Percentiles rank a stretch among this genome's conserved stretches.
phyloP scores from a whole-genome alignment of 2,797 vertebrate species.

The Coregonus sp. region DNA sequence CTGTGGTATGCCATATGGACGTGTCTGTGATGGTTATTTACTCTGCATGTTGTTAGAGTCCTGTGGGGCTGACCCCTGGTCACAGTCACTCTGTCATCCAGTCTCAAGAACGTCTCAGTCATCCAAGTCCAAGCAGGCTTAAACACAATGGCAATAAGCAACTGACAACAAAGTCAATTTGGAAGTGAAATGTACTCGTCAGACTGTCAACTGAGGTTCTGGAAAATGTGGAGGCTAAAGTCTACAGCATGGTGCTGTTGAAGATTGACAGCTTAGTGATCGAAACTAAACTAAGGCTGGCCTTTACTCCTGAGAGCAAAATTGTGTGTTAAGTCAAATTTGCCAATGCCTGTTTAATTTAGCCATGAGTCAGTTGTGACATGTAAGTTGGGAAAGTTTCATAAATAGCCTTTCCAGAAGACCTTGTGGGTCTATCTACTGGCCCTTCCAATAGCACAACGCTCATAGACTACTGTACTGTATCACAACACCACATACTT shows the following conservation, averaged over 20 bases:
- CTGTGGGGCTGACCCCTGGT: neutral
- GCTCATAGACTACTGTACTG: too few relatives aligned
- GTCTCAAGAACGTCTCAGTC: neutral
- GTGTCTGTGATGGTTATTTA: constrained; percentile 23
- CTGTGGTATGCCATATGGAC: constrained; percentile 28
- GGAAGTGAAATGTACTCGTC: neutral
- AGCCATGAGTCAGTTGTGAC: neutral
- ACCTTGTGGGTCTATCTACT: too few relatives aligned
- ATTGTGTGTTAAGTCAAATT: too few relatives aligned
- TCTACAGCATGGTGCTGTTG: neutral
- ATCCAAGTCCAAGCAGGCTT: neutral
- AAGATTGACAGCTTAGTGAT: too few relatives aligned
- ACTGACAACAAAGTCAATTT: neutral
- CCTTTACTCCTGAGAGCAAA: too few relatives aligned
- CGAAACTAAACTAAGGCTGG: too few relatives aligned
- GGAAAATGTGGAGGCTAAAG: neutral
- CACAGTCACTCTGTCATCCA: constrained; percentile 1
- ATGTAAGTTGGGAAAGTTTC: neutral
- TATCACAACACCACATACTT: neutral
- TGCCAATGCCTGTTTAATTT: too few relatives aligned
- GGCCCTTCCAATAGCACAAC: too few relatives aligned
- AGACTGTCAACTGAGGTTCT: neutral
- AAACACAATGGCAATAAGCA: neutral
- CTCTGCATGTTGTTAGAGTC: constrained; percentile 8
- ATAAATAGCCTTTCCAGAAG: too few relatives aligned